phyloP scores from a whole-genome alignment of 2,113 vertebrate species.

The Trogon melanurus region DNA sequence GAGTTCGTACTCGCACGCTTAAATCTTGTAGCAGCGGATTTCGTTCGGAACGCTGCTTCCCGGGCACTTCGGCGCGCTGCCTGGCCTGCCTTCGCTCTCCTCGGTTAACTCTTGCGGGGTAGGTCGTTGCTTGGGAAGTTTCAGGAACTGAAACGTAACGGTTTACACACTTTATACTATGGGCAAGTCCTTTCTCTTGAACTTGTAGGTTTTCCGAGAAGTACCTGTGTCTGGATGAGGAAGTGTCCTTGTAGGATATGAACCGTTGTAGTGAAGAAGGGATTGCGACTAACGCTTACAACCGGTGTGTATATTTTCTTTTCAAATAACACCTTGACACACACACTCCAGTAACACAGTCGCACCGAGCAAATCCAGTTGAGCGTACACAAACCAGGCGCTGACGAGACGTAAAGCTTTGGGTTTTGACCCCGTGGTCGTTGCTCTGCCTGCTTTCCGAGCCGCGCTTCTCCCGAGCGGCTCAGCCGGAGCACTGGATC shows the following conservation, averaged over 20 bases:
- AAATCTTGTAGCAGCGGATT: not conserved
- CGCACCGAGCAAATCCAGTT: not conserved
- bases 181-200: conserved; percentile 86
- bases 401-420: not conserved
- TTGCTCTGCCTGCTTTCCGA: not conserved
- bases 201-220: conserved; percentile 81
- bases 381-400: not conserved
- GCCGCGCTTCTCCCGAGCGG: not conserved
- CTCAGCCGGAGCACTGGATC: not conserved
- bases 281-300: conserved; percentile 78
- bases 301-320: conserved; percentile 80
- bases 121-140: conserved; percentile 29
- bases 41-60: fast-evolving
- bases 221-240: conserved; percentile 80
- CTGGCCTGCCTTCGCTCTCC: not conserved
- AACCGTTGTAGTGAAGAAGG: conserved; percentile 81
- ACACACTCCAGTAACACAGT: not conserved
- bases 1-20: fast-evolving
- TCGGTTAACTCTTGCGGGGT: not conserved
- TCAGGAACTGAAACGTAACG: conserved; percentile 1
- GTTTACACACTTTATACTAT: conserved; percentile 79
- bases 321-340: conserved; percentile 42
- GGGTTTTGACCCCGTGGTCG: not conserved
- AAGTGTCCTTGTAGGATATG: conserved; percentile 82
- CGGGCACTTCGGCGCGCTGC: not conserved